These are phyloP conservation scores for Nephila pilipes DNA, from an alignment of 1,140 invertebrate genomes.

Conservation along the genomic window DNA sequence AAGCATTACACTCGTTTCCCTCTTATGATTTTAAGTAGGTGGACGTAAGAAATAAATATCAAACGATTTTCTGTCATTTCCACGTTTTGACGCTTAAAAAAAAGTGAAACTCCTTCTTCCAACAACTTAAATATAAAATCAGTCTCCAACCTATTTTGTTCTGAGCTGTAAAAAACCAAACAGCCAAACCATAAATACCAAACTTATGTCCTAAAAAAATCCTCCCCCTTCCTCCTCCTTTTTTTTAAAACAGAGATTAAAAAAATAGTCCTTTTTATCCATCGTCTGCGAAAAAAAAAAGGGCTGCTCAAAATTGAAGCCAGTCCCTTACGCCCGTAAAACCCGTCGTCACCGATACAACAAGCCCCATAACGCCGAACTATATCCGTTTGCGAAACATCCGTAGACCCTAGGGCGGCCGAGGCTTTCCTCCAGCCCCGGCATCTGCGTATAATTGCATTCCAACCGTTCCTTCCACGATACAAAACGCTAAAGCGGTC, in stretches of 20 bases:
- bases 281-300: neutral
- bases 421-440: neutral
- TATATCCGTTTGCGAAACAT: neutral
- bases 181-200: neutral
- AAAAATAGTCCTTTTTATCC: neutral
- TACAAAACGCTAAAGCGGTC: slow-evolving; percentile 48
- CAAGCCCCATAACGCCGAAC: slow-evolving; percentile 20
- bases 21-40: no score
- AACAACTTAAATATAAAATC: no score
- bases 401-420: slow-evolving; percentile 27
- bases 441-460: slow-evolving; percentile 50
- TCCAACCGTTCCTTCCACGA: slow-evolving; percentile 29
- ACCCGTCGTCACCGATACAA: neutral
- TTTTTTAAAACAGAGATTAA: neutral
- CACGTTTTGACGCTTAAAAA: no score
- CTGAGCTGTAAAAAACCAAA: neutral
- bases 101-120: no score
- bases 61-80: no score
- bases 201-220: neutral
- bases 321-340: neutral
- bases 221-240: neutral
- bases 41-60: no score
- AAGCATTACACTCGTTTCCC: no score
- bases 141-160: neutral
- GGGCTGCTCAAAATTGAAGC: neutral